These are phyloP conservation scores for Ardeotis arabs DNA, from an alignment of 2,113 vertebrate genomes.

Conservation along the genomic window DNA sequence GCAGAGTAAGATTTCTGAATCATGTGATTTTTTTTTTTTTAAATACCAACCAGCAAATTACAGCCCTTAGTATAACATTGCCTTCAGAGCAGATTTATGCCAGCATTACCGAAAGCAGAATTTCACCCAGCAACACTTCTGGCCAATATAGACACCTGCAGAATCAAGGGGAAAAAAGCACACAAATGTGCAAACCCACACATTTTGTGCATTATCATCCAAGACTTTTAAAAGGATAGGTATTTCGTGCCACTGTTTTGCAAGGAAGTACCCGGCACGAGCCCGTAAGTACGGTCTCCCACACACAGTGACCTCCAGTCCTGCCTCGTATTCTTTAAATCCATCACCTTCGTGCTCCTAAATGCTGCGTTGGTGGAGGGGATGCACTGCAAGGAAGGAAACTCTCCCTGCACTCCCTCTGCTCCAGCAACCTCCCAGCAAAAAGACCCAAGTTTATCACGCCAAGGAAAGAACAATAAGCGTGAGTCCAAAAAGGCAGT, in stretches of 20 bases:
- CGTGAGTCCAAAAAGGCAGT: constrained; percentile 13
- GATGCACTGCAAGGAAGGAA: neutral
- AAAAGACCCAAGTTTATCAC: neutral
- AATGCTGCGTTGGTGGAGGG: neutral
- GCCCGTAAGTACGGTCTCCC: neutral
- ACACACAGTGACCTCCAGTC: neutral
- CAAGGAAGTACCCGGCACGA: neutral
- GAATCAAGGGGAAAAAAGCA: neutral
- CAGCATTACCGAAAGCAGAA: neutral
- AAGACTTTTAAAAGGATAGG: neutral
- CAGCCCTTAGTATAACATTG: neutral
- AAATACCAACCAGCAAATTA: neutral
- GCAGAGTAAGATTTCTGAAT: neutral
- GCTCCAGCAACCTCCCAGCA: neutral
- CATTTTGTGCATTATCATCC: neutral
- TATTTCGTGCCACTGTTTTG: neutral
- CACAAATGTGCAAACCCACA: neutral
- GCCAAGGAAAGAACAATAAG: constrained; percentile 25
- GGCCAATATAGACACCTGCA: neutral
- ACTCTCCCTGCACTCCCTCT: neutral
- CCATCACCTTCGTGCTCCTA: constrained; percentile 11
- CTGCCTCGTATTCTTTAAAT: constrained; percentile 19
- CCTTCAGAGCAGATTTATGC: neutral
- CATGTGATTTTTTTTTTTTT: neutral
- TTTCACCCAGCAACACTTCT: neutral